Base-by-base conservation (phyloP, 1,140 invertebrate species). In the Pinna nobilis region DNA sequence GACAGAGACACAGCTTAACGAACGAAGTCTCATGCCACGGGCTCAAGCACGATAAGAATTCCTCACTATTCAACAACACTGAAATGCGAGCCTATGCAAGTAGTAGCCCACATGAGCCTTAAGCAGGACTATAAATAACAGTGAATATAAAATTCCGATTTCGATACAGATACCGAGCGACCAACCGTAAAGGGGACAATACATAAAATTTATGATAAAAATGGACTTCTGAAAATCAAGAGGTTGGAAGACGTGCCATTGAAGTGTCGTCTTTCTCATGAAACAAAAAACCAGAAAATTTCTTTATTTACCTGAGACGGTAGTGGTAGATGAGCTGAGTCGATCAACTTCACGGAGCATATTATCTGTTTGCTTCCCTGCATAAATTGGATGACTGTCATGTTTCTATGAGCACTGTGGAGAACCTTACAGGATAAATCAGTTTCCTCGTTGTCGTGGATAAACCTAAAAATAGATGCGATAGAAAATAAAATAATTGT, bases 321-420 rank as follows among this genome's bases (percentile, higher is more conserved):
- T 11, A 72, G 37, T 13, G 70, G 70, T 15, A 72, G 39, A 9
- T 72, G 70, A 23, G 35, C 23, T 4, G 70, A 72, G 30, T 72
- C 70, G 6, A 72, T 35, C 6, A 53, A 9, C n/a, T 64, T n/a
- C 32, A 35, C 15, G 50, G 4, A 20, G 61, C 39, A 0, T 33
- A 15, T 50, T 37, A 4, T 18, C 44, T 37, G 23, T n/a, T 32
- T 23, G n/a, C 61, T 18, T 44, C 39, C 9, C 44, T 28, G 47
- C 28, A 49, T 47, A 44, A 6, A 65, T 23, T 65, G 61, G 15
- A 65, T 11, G 39, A 9, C 39, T 11, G 39, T 11, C 39, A 44
- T 44, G 9, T 11, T 44, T n/a, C 39, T 44, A n/a, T 44, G 39
- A 11, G 39, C 9, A 44, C n/a, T 44, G 39, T 44, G 39, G 39